These are phyloP conservation scores for Emydoidea blandingii DNA, from an alignment of 2,797 vertebrate genomes.

Conservation along the genomic window DNA sequence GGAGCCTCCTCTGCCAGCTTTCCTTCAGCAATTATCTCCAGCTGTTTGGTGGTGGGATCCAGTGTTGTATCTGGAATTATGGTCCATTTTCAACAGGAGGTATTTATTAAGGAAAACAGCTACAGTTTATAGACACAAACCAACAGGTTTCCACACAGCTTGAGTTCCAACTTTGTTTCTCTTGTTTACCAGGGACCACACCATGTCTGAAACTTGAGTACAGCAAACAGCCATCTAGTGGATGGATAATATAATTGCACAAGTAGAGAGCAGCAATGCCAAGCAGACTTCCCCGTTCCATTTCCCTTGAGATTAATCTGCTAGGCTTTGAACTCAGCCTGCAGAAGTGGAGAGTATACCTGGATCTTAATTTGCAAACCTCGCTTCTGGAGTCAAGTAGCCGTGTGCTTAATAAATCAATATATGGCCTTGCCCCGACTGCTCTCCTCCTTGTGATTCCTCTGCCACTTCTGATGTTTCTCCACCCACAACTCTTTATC, in stretches of 20 bases:
- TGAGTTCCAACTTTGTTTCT: not conserved
- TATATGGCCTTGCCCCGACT: conserved; percentile 2
- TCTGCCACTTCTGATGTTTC: not conserved
- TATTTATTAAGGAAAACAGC: not conserved
- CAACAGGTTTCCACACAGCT: not conserved
- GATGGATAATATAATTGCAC: not conserved
- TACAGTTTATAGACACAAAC: not conserved
- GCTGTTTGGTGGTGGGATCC: not conserved
- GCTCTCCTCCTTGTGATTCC: not conserved
- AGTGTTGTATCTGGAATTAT: not conserved
- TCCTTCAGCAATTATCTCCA: not conserved
- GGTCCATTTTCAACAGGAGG: not conserved
- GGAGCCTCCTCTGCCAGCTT: not conserved
- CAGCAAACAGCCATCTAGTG: not conserved
- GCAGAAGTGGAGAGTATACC: not conserved
- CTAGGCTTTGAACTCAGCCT: not conserved
- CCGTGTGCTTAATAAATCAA: not conserved
- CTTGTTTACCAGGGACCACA: rapidly evolving
- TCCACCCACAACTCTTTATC: not conserved
- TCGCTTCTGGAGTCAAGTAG: not conserved
- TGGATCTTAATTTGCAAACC: rapidly evolving
- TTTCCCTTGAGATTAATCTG: not conserved
- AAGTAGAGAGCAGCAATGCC: not conserved
- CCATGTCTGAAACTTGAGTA: not conserved
- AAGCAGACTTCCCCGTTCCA: not conserved